Evolutionary conservation across 2,113 vertebrate species (phyloP).

Genomic region (Merops nubicus): DNA sequence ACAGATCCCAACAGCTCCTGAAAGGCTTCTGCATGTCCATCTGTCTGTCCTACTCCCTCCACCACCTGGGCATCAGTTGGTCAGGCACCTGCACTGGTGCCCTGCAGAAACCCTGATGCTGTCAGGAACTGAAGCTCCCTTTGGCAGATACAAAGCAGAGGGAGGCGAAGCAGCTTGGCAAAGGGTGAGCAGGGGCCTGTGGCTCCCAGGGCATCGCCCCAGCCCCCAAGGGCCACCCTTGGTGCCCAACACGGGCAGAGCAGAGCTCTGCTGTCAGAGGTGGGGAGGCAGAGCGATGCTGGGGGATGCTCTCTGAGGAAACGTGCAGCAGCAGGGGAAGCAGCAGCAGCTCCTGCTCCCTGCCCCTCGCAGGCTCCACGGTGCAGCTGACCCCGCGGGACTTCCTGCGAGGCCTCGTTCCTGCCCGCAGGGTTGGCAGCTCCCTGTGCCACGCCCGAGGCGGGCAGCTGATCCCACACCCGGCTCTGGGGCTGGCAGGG

Average conservation of each 20-base stretch:
- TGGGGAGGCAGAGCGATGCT: neutral
- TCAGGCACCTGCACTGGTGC: neutral
- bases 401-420: neutral
- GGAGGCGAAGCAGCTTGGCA: neutral
- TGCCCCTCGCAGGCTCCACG: no score
- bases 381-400: no score
- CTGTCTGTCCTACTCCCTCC: neutral
- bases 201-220: neutral
- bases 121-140: neutral
- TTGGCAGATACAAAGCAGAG: neutral
- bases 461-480: no score
- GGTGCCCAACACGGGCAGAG: rapidly evolving
- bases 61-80: rapidly evolving
- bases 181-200: rapidly evolving
- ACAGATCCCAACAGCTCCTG: rapidly evolving
- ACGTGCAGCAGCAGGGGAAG: neutral
- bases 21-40: rapidly evolving
- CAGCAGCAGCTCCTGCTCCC: neutral
- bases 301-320: neutral
- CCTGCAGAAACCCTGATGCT: rapidly evolving
- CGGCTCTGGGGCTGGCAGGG: no score
- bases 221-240: neutral
- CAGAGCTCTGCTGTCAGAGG: neutral
- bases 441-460: no score
- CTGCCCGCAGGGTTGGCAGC: no score